Base-by-base conservation (phyloP, 2,113 vertebrate genomes). In the Pithys albifrons region DNA sequence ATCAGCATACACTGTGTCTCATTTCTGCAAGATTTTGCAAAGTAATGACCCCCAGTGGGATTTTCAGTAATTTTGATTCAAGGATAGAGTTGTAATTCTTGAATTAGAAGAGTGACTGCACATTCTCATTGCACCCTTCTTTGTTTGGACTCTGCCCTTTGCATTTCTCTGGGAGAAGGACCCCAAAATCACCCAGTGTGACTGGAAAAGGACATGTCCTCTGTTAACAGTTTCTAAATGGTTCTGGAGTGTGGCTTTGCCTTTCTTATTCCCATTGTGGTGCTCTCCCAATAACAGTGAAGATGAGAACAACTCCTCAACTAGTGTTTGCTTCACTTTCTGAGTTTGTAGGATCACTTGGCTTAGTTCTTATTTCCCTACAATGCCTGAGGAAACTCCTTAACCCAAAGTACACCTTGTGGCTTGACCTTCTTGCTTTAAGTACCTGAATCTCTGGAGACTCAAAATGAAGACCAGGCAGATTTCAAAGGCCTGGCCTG, bases 251-350 rank as follows among this genome's bases (percentile, higher is more conserved):
- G 27, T 54, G 59, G 37, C 18, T 3, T 64, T 91, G 51, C 48
- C 64, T 93, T 94, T 54, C 65, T 92, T n/a, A 61, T 80, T 76
- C n/a, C 72, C 13, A 7, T n/a, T 87, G n/a, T 86, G 46, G 18
- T 78, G 55, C 54, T 91, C 27, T 57, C 41, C 12, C n/a, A 31
- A 4, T 79, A 90, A 81, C 54, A 59, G 48, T 67, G 89, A 86
- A 90, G 78, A 73, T 80, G 66, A 83, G 85, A 82, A 55, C 57
- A 57, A 5, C 15, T 12, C 39, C 71, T 71, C 22, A 75, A 14
- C 19, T 58, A 51, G 25, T 20, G 17, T 48, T 75, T 78, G 39
- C 55, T 84, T 52, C 23, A n/a, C 16, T 9, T 67, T 4, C 5
- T 80, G 31, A 35, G 33, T 52, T 54, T 64, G 1, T 61, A 46